A percentile compares a stretch with the other conserved stretches of the same genome.
Evolutionary conservation across 1,140 invertebrate genomes (phyloP).

Genomic region (Ganaspis sp.): DNA sequence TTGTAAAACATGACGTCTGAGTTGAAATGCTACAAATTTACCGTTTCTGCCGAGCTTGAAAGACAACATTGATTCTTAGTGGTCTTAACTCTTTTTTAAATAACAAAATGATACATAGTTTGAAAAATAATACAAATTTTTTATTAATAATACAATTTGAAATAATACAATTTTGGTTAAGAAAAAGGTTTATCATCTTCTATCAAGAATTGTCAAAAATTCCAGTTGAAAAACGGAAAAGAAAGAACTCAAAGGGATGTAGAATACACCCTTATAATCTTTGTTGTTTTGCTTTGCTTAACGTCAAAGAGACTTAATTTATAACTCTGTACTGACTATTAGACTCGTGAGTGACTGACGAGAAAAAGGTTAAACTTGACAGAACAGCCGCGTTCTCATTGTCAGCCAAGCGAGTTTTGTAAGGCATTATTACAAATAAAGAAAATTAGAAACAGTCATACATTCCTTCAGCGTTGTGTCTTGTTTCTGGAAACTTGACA

Average conservation of each 20-base stretch:
- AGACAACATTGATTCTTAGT: neutral
- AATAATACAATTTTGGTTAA: too few relatives aligned
- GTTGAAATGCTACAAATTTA: neutral
- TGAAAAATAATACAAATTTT: too few relatives aligned
- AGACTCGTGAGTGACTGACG: neutral
- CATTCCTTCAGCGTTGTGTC: constrained; percentile 37
- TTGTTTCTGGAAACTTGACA: constrained; percentile 18
- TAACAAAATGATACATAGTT: too few relatives aligned
- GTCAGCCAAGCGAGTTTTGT: neutral
- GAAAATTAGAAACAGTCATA: constrained; percentile 20
- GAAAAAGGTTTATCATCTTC: too few relatives aligned
- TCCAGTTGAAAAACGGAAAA: too few relatives aligned
- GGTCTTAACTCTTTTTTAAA: too few relatives aligned
- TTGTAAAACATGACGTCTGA: neutral
- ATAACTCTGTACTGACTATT: neutral
- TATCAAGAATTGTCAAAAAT: too few relatives aligned
- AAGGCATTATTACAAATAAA: neutral
- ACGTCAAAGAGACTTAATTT: neutral
- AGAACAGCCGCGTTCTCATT: neutral
- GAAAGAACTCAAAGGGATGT: neutral
- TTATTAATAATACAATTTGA: too few relatives aligned
- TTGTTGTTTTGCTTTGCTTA: neutral
- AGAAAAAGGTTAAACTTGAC: neutral
- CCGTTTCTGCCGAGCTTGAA: neutral
- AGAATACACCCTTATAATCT: neutral